Base-by-base conservation (phyloP, 2,113 vertebrate species). In the Microcebus murinus region DNA sequence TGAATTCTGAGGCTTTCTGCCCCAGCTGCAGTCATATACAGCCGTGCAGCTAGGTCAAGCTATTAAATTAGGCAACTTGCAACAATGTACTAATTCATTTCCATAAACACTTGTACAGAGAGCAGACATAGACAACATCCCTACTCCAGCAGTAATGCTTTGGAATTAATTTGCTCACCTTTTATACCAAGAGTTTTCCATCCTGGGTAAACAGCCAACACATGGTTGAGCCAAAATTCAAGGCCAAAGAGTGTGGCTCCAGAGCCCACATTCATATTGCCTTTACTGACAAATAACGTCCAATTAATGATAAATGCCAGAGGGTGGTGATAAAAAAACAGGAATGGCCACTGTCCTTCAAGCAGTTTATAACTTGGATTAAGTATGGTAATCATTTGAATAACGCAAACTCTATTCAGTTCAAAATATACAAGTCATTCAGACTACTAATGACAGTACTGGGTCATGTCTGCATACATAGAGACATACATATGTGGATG, bases 161-260 rank as follows among this genome's bases (percentile, higher is more conserved):
- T 94, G 59, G 84, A 94, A 97, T 89, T 63, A 88, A 90, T 88
- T 87, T 95, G 34, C 31, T 89, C 36, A 80, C 77, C 81, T 92
- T 96, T 96, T 55, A 13, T 92, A 55, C 67, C 74, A 68, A 50
- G 23, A 50, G 45, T 57, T 96, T 92, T 59, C 82, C 55, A n/a
- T 73, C 61, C 39, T 73, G 15, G 1, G 7, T 91, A 79, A 96
- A 79, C 8, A 87, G 48, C 71, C 90, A 65, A 59, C 67, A 81
- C n/a, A 25, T 65, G 20, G 27, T 31, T 90, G 55, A 95, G 39
- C 39, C 52, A 70, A 87, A 90, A 94, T 86, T 88, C 68, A 82
- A 94, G 34, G 29, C 67, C 23, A 73, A 59, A 3, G 63, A 77
- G 18, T 82, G 39, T 88, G 42, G 14, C 57, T 92, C 34, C 68